Evolutionary conservation across 2,113 vertebrate species (phyloP), one percentile per base, ranked within the genome.

Genomic region (Poeciliopsis occidentalis): DNA sequence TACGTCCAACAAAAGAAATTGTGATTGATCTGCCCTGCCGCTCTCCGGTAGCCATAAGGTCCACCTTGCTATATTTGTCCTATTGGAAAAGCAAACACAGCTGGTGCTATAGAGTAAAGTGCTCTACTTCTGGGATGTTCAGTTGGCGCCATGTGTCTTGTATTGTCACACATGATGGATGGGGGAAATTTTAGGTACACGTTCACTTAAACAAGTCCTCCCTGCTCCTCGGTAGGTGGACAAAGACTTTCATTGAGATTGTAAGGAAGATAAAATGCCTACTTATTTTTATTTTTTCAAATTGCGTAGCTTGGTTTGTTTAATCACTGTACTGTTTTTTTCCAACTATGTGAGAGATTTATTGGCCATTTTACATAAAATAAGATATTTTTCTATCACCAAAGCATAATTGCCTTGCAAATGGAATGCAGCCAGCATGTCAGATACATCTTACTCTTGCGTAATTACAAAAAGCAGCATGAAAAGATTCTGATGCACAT

Each of bases 1-100:
- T 81, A 69, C 79, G 24, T 17, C 63, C 51, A 73, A 88, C 87
- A 93, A 92, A 86, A 73, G 41, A 83, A 88, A 92, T 87, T 87
- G 83, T 89, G 89, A 94, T 93, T 89, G 92, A 94, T 93, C 81
- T 71, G 37, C 63, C 27, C 68, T 41, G 64, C 82, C 64, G 86
- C 27, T 66, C 76, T 86, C 82, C 87, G 82, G 76, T 79, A 84
- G 85, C 86, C 90, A 85, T 64, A 89, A 81, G 89, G 86, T 84
- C 17, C 81, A 69, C 62, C 84, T 84, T 78, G 85, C 83, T 41
- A 62, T 75, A 69, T 29, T 44, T 17, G 67, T 37, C 71, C 65
- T 84, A 93, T 95, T 90, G 87, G 85, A 85, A 93, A 85, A 86
- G 82, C 89, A 94, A 93, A 95, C 94, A 89, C 91, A 93, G 93